phyloP scores from a whole-genome alignment of 2,113 vertebrate species.

The Corythornis vintsioides region DNA sequence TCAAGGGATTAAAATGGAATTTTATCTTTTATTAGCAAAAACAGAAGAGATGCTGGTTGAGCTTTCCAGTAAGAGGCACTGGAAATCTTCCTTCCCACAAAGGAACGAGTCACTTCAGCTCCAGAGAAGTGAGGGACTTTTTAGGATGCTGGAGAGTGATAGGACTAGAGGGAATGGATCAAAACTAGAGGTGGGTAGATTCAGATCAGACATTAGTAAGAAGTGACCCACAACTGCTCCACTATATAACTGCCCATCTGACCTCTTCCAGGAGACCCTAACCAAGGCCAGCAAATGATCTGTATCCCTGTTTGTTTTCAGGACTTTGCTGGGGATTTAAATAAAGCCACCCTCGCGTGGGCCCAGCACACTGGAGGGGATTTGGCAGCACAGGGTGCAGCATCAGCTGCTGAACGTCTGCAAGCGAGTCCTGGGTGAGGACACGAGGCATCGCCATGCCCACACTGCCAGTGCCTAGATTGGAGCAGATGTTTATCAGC shows the following conservation, averaged over 20 bases:
- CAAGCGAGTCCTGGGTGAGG: not conserved
- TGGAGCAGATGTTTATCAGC: not conserved
- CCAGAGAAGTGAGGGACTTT: not conserved
- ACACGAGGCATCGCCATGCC: not conserved
- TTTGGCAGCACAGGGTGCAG: not conserved
- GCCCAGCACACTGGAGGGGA: not conserved
- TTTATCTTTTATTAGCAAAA: not conserved
- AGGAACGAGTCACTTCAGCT: slow-evolving; percentile 28
- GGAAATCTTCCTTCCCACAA: not conserved
- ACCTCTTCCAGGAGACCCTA: not conserved
- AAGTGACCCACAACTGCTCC: not conserved
- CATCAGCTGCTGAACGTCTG: not conserved
- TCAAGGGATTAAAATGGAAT: not conserved
- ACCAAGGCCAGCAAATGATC: not conserved
- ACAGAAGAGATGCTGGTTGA: not conserved
- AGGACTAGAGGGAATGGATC: no score
- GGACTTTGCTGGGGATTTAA: not conserved
- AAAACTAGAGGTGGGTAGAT: no score
- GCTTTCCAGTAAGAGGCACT: slow-evolving; percentile 33
- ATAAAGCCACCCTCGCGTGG: rapidly evolving
- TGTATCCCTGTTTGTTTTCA: not conserved
- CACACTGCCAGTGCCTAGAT: not conserved
- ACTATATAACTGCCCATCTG: not conserved
- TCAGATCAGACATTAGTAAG: no score
- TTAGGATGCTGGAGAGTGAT: no score